These are phyloP conservation scores for Centropus bengalensis DNA, from an alignment of 2,113 vertebrate species.

Conservation along the genomic window DNA sequence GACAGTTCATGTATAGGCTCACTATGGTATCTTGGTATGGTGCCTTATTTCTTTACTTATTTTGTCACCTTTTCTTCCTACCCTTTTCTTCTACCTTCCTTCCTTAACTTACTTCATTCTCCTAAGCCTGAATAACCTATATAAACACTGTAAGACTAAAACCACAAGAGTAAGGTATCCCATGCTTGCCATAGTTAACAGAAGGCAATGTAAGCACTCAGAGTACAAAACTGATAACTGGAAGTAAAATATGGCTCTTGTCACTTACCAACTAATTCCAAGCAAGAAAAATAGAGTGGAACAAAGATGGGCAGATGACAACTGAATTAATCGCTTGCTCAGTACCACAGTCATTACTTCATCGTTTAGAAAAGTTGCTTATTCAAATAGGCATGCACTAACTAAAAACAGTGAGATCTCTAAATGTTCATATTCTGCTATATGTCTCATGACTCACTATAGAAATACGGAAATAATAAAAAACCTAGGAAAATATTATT, in stretches of 20 bases:
- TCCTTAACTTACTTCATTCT: not conserved
- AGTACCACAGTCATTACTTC: not conserved
- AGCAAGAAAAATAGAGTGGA: not conserved
- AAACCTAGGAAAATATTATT: not conserved
- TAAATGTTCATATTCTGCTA: not conserved
- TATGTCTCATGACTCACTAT: not conserved
- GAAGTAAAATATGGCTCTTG: not conserved
- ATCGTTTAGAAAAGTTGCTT: not conserved
- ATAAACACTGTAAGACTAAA: not conserved
- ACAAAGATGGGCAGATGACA: not conserved
- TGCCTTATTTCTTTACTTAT: not conserved
- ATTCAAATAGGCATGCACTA: not conserved
- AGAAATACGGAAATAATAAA: not conserved
- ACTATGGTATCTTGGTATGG: not conserved
- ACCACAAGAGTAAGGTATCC: not conserved
- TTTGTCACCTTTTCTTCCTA: not conserved
- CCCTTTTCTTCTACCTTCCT: not conserved
- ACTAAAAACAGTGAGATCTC: not conserved
- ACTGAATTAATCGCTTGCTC: not conserved
- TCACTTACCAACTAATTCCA: not conserved
- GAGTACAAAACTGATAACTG: not conserved
- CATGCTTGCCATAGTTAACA: not conserved
- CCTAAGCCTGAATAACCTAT: not conserved
- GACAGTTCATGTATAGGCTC: not conserved
- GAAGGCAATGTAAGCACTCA: not conserved